Evolutionary conservation across 2,888 invertebrate genomes (phyloP).

Genomic region (Mythimna albipuncta): DNA sequence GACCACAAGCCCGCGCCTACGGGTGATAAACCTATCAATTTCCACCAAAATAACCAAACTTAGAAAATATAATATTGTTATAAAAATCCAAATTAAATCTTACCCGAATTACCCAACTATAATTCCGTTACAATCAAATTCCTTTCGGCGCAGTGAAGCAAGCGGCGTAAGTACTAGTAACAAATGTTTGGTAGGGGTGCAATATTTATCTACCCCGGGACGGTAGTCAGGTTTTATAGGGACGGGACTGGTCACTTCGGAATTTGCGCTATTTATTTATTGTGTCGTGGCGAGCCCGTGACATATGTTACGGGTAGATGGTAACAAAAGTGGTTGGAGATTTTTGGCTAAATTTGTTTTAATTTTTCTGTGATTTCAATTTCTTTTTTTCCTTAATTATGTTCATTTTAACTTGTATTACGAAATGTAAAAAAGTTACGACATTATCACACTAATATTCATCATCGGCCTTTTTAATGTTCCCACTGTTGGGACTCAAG

Average conservation of each 20-base stretch:
- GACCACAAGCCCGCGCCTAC: too few species aligned
- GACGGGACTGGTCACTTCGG: slow-evolving; percentile 88
- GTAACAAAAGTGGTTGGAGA: slow-evolving; percentile 69
- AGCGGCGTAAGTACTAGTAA: slow-evolving; percentile 49
- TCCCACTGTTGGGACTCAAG: too few species aligned
- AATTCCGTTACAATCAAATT: slow-evolving; percentile 69
- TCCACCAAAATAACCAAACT: too few species aligned
- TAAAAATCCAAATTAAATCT: too few species aligned
- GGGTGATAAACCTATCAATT: too few species aligned
- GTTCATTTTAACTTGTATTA: too few species aligned
- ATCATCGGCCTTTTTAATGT: too few species aligned
- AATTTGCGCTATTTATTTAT: slow-evolving; percentile 90
- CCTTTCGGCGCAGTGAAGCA: slow-evolving; percentile 53
- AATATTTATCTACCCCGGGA: slow-evolving; percentile 84
- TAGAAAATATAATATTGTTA: too few species aligned
- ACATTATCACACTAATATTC: too few species aligned
- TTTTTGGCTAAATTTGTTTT: not conserved
- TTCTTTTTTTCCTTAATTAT: too few species aligned
- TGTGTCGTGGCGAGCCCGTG: slow-evolving; percentile 82
- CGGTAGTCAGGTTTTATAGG: slow-evolving; percentile 86
- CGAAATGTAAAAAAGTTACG: too few species aligned
- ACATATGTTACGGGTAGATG: slow-evolving; percentile 81
- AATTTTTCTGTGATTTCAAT: too few species aligned
- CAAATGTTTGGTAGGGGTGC: slow-evolving; percentile 71
- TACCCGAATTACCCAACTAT: slow-evolving; percentile 20